Base-by-base conservation (phyloP, 2,888 invertebrate species). In the Ophonus ardosiacus region DNA sequence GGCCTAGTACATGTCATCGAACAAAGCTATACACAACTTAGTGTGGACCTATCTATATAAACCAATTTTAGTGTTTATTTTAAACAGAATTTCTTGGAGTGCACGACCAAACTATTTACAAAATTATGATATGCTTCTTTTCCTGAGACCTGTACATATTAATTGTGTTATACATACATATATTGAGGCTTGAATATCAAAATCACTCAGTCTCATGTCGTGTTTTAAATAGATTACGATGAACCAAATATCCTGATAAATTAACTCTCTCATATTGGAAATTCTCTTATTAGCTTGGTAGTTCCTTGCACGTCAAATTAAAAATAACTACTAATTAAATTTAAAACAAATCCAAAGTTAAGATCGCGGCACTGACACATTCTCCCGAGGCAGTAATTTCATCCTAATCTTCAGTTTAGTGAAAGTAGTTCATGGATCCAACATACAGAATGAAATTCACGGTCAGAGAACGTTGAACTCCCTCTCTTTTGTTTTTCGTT, bases 321-420 rank as follows among this genome's bases (percentile, higher is more conserved):
- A 68, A 68, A 68, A 65, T 31, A 63, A 68, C 68, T 68, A 68
- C 68, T 68, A 68, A 68, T 68, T 74, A 21, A 74, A 74, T 74
- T 74, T 74, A 17, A 74, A 43, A 74, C 43, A 43, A 71, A 71
- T 74, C 38, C 68, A 38, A 68, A 68, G 68, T 74, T 43, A n/a
- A 18, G 43, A 8, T 43, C 71, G 13, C 17, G 71, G 71, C 68
- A 74, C 71, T 74, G 21, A 43, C 71, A 18, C 40, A 74, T 40
- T 74, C 71, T 40, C 43, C 51, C 10, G 17, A 40, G 43, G 71
- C 43, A 4, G 18, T 17, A 40, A 17, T 68, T 38, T 68, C 24
- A n/a, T 68, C 63, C 31, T 43, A 43, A 74, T 43, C 68, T 68
- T 68, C 68, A 68, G 43, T 74, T 43, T 15, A 74, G 71, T 43